phyloP scores from a whole-genome alignment of 1,140 invertebrate genomes.

The Heliothis virescens region DNA sequence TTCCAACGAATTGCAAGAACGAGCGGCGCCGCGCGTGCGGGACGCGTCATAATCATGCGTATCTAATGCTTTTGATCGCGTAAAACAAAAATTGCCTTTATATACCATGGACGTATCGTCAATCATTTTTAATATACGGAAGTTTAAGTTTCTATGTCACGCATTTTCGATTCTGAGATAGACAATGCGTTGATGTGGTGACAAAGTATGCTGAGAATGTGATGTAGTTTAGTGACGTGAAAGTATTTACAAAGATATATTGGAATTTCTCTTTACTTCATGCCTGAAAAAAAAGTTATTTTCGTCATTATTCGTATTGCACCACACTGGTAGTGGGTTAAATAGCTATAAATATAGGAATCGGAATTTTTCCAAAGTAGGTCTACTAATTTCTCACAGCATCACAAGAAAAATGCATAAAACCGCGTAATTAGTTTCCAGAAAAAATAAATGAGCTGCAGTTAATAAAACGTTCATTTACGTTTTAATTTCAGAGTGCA shows the following conservation, averaged over 20 bases:
- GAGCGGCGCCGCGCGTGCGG: conserved; percentile 28
- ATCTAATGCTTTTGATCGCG: conserved; percentile 21
- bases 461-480: conserved; percentile 3
- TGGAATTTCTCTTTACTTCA: no score
- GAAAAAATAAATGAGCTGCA: neutral
- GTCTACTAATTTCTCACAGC: neutral
- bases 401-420: neutral
- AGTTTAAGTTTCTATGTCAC: conserved; percentile 24
- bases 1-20: conserved; percentile 34
- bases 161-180: neutral
- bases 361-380: neutral
- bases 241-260: neutral
- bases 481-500: conserved; percentile 9
- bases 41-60: conserved; percentile 12
- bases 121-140: conserved; percentile 33
- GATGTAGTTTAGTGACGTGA: neutral
- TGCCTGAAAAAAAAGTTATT: no score
- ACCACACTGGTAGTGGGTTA: no score
- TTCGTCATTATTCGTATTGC: no score
- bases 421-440: neutral
- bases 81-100: conserved; percentile 31
- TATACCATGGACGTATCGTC: conserved; percentile 1
- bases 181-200: neutral
- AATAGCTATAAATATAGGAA: neutral
- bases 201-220: neutral